Base-by-base conservation (phyloP, 2,797 vertebrate genomes). In the Falco naumanni region DNA sequence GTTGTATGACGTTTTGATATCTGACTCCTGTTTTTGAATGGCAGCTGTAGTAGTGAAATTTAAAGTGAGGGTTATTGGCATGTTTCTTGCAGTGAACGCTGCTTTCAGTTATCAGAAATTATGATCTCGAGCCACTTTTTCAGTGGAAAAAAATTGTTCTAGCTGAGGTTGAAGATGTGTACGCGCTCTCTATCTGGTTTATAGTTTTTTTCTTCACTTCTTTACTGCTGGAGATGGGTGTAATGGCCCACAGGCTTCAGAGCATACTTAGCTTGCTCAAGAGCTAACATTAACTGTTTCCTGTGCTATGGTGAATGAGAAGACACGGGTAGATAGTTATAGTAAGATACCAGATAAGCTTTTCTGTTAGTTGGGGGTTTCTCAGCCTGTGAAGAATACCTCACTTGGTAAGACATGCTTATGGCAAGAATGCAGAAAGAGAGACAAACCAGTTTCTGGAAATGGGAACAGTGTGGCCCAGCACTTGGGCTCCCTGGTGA, bases 281-380 rank as follows among this genome's bases (percentile, higher is more conserved):
- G 39, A 47, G 41, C n/a, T 77, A 16, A 31, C 31, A 18, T 17
- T 31, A 50, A 60, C 56, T 70, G 26, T 37, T 51, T 77, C 34
- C 21, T 56, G 47, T 22, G n/a, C n/a, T 37, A 33, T 3, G 2
- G 31, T 24, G 57, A 79, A 16, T 29, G n/a, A 74, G 34, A 60
- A 65, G 13, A 18, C 33, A 64, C 6, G 33, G 9, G 10, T 0
- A 4, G 18, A 16, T 5, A 41, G 18, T 1, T 50, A 22, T n/a
- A 81, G 11, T 51, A 57, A 33, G 22, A 16, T 20, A 45, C 15
- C 70, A 41, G 26, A 60, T 31, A 48, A 0, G 2, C 28, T 51
- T 72, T 65, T 84, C 8, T 65, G 31, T 68, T 51, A 69, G 50
- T 8, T 60, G 15, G 25, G 12, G 15, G n/a, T 31, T 84, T 72